Evolutionary conservation across 2,113 vertebrate species (phyloP).

Genomic region (Ammodytes dubius): DNA sequence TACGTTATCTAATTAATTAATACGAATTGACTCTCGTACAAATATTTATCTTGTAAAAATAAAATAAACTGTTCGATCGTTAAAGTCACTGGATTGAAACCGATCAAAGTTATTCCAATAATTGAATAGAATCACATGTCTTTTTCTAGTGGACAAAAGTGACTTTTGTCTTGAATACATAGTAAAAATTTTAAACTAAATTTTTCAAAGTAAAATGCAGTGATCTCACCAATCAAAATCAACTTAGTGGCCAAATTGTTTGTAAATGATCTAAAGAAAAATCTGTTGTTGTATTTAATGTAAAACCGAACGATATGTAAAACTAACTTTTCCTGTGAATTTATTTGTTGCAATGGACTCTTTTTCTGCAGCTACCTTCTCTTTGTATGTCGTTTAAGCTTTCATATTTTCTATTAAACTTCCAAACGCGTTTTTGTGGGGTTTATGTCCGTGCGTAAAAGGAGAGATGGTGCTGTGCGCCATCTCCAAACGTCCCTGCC

Average conservation of each 20-base stretch:
- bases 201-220: neutral
- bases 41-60: neutral
- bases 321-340: neutral
- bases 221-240: neutral
- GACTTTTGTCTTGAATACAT: neutral
- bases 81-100: neutral
- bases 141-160: neutral
- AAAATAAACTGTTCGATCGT: neutral
- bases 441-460: slow-evolving; percentile 64
- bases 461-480: slow-evolving; percentile 38
- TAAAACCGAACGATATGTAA: neutral
- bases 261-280: neutral
- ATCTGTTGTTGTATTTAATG: neutral
- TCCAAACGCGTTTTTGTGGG: neutral
- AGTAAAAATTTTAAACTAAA: neutral
- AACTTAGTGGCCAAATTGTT: neutral
- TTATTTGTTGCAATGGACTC: neutral
- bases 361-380: neutral
- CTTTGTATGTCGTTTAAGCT: neutral
- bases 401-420: slow-evolving; percentile 8
- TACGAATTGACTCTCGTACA: neutral
- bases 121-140: neutral
- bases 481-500: slow-evolving; percentile 57
- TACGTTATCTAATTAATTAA: neutral
- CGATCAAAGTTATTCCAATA: neutral